phyloP scores from a whole-genome alignment of 2,888 invertebrate genomes.

The Erannis defoliaria region DNA sequence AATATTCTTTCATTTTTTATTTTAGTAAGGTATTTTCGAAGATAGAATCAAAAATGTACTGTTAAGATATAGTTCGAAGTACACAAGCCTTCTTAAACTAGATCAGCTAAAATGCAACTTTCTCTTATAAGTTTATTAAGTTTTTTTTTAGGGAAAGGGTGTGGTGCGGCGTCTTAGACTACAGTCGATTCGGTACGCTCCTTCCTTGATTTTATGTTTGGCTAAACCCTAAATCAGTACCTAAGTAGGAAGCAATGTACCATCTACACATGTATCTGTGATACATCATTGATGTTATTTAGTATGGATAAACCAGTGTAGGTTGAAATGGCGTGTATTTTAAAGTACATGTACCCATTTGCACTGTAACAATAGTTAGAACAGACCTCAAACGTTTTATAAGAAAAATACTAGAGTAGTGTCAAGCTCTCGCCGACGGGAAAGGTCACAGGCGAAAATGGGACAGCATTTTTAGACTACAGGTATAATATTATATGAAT shows the following conservation, averaged over 20 bases:
- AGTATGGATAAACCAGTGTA: constrained; percentile 20
- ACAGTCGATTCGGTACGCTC: neutral
- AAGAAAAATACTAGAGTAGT: too few relatives aligned
- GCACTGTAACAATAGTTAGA: too few relatives aligned
- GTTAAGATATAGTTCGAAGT: neutral
- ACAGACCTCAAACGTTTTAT: too few relatives aligned
- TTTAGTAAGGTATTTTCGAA: constrained; percentile 1
- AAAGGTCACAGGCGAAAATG: too few relatives aligned
- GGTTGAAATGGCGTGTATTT: neutral
- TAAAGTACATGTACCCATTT: neutral
- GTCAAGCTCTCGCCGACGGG: too few relatives aligned
- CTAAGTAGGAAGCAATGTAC: neutral
- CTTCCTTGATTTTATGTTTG: constrained; percentile 1
- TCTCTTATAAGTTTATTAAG: neutral
- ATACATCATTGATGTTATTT: constrained; percentile 23
- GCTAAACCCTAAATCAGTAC: neutral
- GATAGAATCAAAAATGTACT: neutral
- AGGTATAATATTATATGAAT: too few relatives aligned
- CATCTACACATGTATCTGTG: constrained; percentile 31
- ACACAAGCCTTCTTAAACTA: too few relatives aligned
- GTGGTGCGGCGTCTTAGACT: neutral
- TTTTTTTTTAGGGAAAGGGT: neutral
- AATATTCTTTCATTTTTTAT: constrained; percentile 15
- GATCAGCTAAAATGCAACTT: too few relatives aligned
- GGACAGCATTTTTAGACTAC: too few relatives aligned